Base-by-base conservation (phyloP, 2,888 invertebrate genomes). In the Synergus itoensis region DNA sequence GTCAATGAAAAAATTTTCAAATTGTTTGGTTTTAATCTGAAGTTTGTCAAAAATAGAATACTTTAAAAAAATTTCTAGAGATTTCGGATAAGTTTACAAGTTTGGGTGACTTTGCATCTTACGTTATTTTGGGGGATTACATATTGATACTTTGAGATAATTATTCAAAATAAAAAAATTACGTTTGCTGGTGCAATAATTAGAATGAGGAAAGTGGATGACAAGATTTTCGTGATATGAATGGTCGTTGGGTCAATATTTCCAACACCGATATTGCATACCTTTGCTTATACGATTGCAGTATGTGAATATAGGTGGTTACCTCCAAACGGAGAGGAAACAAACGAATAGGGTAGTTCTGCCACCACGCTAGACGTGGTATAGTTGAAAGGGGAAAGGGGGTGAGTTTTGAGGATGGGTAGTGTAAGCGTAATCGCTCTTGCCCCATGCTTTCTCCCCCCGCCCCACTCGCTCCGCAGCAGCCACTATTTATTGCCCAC, bases 401-500 rank as follows among this genome's bases (percentile, higher is more conserved):
- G 75, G 16, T 57, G 48, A 14, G 60, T 45, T 63, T 62, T 14
- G 64, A 65, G 81, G 86, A 80, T 81, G 84, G 82, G 84, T 81
- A 82, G 85, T 82, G 84, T 83, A 81, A 86, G 86, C 87, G 89
- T 91, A 91, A 91, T 91, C 91, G 90, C 87, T 89, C 87, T 84
- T 83, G 83, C 85, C 84, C 80, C 76, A 78, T 78, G 73, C 80
- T 65, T 79, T 80, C 82, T 79, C 78, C 82, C 77, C 75, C 81
- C 77, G 36, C 4, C 82, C 81, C 83, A 75, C 81, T 83, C 84
- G 80, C 84, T 77, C 79, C 82, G 82, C 83, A 82, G 82, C 83
- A 80, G 81, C 85, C 81, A 88, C 90, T 91, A 91, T 92, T 91
- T 92, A 91, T 92, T 89, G 90, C 91, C 88, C 88, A 84, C 90